phyloP scores from a whole-genome alignment of 2,888 invertebrate species.

The Melieria omissa region DNA sequence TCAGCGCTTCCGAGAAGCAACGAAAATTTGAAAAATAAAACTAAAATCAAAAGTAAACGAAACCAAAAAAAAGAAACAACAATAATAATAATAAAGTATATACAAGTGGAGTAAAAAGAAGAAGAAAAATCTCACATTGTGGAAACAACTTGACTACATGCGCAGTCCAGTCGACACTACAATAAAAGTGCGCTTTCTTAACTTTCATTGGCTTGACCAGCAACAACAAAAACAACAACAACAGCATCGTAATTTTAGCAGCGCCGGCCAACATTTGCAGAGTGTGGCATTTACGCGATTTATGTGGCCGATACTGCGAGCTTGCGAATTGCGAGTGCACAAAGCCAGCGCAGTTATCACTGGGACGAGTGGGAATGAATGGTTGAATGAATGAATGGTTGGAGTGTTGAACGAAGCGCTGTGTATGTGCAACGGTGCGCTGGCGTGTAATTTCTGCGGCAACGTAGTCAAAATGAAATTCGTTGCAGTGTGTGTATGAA shows the following conservation, averaged over 20 bases:
- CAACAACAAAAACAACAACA: not conserved
- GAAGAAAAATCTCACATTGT: too few relatives aligned
- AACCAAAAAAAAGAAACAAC: not conserved
- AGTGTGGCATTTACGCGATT: conserved; percentile 14
- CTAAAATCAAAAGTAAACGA: not conserved
- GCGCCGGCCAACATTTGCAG: not conserved
- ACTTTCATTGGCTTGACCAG: conserved; percentile 31
- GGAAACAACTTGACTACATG: too few relatives aligned
- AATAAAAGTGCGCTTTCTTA: conserved; percentile 22
- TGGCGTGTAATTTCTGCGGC: too few relatives aligned
- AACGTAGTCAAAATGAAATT: too few relatives aligned
- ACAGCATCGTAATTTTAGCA: not conserved
- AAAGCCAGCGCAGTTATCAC: too few relatives aligned
- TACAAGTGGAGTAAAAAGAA: not conserved
- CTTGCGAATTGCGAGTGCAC: not conserved
- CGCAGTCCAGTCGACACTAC: too few relatives aligned
- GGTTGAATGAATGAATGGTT: too few relatives aligned
- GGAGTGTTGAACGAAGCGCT: too few relatives aligned
- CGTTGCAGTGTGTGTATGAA: too few relatives aligned
- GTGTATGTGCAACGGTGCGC: too few relatives aligned
- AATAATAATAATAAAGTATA: not conserved
- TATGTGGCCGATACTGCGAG: conserved; percentile 10
- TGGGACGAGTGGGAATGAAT: too few relatives aligned
- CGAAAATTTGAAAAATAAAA: not conserved
- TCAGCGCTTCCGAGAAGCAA: not conserved